Percentiles rank a stretch among this genome's conserved stretches.
phyloP scores from a whole-genome alignment of 1,140 invertebrate genomes.

The Mya arenaria region DNA sequence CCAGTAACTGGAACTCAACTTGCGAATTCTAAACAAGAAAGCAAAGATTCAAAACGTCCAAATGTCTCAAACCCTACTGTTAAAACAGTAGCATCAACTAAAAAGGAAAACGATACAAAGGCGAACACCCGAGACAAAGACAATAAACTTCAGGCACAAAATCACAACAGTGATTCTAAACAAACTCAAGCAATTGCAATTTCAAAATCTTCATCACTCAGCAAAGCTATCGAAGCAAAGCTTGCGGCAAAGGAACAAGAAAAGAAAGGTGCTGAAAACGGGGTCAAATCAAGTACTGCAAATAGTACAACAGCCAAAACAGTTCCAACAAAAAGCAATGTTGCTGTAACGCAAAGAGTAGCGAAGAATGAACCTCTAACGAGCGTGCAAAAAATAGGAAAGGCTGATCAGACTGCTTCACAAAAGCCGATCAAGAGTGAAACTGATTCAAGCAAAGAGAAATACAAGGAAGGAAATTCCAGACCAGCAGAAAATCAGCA shows the following conservation, averaged over 20 bases:
- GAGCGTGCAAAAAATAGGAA: not conserved
- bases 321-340: too few species aligned
- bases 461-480: too few species aligned
- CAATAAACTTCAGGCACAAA: too few species aligned
- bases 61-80: not conserved
- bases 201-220: constrained; percentile 5
- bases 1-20: not conserved
- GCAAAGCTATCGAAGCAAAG: constrained; percentile 13
- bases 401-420: not conserved
- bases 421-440: too few species aligned
- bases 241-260: not conserved
- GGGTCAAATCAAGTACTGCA: not conserved
- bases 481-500: not conserved
- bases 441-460: too few species aligned
- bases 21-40: not conserved
- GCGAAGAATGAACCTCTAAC: too few species aligned
- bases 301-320: too few species aligned
- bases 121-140: not conserved
- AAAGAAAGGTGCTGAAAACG: not conserved
- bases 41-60: not conserved
- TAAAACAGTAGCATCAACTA: not conserved
- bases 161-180: too few species aligned
- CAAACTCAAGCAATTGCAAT: too few species aligned
- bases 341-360: too few species aligned
- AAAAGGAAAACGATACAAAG: not conserved